A percentile compares a stretch with the other conserved stretches of the same genome.
phyloP scores from a whole-genome alignment of 2,888 invertebrate species.

The Automeris io region DNA sequence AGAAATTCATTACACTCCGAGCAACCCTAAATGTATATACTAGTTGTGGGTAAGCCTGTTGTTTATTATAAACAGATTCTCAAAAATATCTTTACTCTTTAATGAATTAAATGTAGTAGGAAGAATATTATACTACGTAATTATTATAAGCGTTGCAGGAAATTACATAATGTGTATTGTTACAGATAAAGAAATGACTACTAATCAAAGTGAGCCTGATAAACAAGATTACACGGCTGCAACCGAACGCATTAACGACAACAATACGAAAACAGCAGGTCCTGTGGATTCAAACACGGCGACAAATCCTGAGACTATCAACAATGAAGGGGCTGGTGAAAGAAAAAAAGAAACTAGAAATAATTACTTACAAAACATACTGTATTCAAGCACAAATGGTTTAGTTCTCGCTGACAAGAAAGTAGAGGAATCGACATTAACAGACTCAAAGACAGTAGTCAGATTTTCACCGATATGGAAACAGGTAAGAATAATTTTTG shows the following conservation, averaged over 20 bases:
- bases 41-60: no score
- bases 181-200: not conserved
- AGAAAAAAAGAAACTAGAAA: conserved; percentile 16
- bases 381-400: conserved; percentile 41
- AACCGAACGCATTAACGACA: not conserved
- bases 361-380: conserved; percentile 51
- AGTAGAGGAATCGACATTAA: conserved; percentile 38
- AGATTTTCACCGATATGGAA: conserved; percentile 66
- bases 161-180: not conserved
- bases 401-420: conserved; percentile 31
- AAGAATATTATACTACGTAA: no score
- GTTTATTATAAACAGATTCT: no score
- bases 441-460: conserved; percentile 49
- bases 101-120: no score
- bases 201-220: not conserved
- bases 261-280: not conserved
- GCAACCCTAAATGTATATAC: no score
- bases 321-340: not conserved
- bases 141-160: no score
- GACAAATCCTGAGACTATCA: not conserved
- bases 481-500: conserved; percentile 44
- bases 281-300: not conserved
- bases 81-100: no score
- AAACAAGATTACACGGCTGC: not conserved
- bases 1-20: no score